Percentiles rank a stretch among this genome's conserved stretches.
Conservation (phyloP, 2,113 vertebrate species). For the Stegostoma tigrinum region DNA sequence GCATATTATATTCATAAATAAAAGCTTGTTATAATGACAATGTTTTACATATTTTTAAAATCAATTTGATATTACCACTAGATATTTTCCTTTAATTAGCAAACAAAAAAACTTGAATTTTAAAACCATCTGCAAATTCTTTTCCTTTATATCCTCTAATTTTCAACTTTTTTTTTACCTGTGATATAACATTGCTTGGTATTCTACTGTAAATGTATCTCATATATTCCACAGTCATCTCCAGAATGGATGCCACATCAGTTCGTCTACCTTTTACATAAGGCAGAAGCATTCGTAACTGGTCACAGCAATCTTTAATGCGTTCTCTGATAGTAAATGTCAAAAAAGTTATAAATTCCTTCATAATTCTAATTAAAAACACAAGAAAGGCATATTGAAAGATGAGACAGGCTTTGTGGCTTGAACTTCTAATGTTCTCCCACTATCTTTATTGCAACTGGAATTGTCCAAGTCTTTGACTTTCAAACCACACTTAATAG, state of each 20-base stretch:
- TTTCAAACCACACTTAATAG: background rate
- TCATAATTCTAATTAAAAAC: constrained; percentile 14
- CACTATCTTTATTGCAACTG: background rate
- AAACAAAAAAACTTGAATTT: background rate
- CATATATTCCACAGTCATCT: constrained; percentile 45
- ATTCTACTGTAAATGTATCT: constrained; percentile 41
- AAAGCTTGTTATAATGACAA: background rate
- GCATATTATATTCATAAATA: background rate
- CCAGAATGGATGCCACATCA: constrained; percentile 44
- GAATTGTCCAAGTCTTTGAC: background rate
- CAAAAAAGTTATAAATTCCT: background rate
- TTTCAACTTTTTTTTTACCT: constrained; percentile 40
- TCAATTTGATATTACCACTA: background rate
- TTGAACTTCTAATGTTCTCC: background rate
- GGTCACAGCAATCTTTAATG: constrained; percentile 46
- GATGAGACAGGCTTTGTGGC: background rate
- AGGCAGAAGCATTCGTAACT: constrained; percentile 46
- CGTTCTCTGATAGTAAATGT: constrained; percentile 42
- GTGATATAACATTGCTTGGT: constrained; percentile 41
- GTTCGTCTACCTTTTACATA: constrained; percentile 40
- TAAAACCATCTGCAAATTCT: background rate
- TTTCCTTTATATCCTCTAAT: background rate
- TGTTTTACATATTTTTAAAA: background rate
- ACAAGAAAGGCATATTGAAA: background rate
- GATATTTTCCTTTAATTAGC: constrained; percentile 1